These are phyloP conservation scores for Mus musculus DNA, from an alignment of 2,113 vertebrate genomes.

Conservation along the genomic window DNA sequence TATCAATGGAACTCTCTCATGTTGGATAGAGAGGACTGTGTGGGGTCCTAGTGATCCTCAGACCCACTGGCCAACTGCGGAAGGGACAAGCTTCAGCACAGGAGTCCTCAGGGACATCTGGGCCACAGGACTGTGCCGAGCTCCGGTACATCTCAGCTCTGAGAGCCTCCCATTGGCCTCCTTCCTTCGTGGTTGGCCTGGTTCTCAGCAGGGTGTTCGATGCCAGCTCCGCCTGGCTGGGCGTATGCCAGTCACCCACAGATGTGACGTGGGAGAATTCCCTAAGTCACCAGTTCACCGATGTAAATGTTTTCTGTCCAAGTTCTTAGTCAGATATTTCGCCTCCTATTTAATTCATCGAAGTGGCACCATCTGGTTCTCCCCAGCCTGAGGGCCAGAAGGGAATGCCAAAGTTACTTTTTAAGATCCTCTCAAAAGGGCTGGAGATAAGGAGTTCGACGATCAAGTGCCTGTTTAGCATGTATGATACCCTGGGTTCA, in stretches of 20 bases:
- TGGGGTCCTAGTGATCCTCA: not conserved
- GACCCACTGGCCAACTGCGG: not conserved
- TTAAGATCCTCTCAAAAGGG: not conserved
- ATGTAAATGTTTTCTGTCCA: not conserved
- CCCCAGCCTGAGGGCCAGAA: not conserved
- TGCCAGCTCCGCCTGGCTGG: not conserved
- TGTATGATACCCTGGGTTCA: not conserved
- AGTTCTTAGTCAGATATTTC: not conserved
- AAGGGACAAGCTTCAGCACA: not conserved
- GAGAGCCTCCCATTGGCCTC: not conserved
- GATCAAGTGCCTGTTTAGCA: not conserved
- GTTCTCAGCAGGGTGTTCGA: not conserved
- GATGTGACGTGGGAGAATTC: not conserved
- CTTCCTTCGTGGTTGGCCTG: not conserved
- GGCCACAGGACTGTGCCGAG: rapidly evolving
- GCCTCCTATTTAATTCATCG: not conserved
- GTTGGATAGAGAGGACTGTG: too few relatives aligned
- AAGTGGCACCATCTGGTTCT: not conserved
- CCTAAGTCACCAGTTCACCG: not conserved
- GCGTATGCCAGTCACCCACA: rapidly evolving
- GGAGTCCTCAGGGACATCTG: not conserved
- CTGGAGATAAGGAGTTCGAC: not conserved
- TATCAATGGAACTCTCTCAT: not conserved
- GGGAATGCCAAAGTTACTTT: not conserved
- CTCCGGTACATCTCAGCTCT: not conserved